Evolutionary conservation across 2,888 invertebrate species (phyloP).

Genomic region (Terebella lapidaria): DNA sequence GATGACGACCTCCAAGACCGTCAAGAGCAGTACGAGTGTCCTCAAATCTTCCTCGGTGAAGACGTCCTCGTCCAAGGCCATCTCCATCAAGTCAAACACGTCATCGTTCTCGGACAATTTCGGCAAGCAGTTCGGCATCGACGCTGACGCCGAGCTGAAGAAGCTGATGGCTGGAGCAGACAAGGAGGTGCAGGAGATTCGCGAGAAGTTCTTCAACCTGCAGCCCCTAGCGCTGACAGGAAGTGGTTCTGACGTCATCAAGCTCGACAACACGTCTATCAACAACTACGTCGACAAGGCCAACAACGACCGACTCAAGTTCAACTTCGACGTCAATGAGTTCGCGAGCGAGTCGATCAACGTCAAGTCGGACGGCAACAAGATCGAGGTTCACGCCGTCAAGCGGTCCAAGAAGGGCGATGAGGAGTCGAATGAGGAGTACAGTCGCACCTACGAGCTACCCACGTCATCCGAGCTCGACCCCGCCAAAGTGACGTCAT

Average conservation of each 20-base stretch:
- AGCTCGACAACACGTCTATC: slow-evolving; percentile 11
- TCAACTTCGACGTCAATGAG: slow-evolving; percentile 24
- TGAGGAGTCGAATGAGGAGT: slow-evolving; percentile 21
- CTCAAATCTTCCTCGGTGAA: background rate
- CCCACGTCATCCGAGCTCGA: slow-evolving; percentile 17
- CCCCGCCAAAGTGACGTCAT: slow-evolving; percentile 20
- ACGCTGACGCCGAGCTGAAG: slow-evolving; percentile 15
- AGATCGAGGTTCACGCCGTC: slow-evolving; percentile 23
- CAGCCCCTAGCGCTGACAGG: background rate
- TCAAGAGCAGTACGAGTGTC: slow-evolving; percentile 1
- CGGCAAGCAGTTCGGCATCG: slow-evolving; percentile 13
- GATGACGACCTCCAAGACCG: slow-evolving; percentile 4
- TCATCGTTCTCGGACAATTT: slow-evolving; percentile 1
- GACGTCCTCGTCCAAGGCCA: background rate
- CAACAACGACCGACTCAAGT: slow-evolving; percentile 10
- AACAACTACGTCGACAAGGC: slow-evolving; percentile 10
- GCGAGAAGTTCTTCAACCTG: slow-evolving; percentile 8
- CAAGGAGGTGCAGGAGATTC: slow-evolving; percentile 1
- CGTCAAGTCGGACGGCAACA: slow-evolving; percentile 24
- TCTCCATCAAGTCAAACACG: slow-evolving; percentile 4
- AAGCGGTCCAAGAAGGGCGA: slow-evolving; percentile 14
- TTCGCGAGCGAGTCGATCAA: slow-evolving; percentile 19
- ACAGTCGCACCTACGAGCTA: slow-evolving; percentile 23
- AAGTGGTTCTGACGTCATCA: slow-evolving; percentile 5
- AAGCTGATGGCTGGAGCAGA: slow-evolving; percentile 10